Evolutionary conservation across 1,140 invertebrate species (phyloP).

Genomic region (Pseudomyrmex flavicornis): DNA sequence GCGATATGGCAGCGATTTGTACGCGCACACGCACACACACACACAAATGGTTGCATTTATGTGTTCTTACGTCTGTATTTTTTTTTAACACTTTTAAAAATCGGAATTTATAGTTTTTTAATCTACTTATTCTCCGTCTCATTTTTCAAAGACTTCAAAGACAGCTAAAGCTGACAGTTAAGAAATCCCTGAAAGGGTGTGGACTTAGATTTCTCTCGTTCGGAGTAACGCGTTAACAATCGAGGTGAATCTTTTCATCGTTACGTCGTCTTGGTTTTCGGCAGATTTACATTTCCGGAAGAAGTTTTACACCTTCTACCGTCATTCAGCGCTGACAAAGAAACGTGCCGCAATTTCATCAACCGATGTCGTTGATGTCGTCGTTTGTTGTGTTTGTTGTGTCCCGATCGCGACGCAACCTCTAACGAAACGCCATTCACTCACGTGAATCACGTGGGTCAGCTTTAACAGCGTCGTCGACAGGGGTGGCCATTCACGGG

Average conservation of each 20-base stretch:
- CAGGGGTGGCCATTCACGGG: conserved; percentile 57
- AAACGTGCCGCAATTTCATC: conserved; percentile 22
- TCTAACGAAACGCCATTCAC: conserved; percentile 59
- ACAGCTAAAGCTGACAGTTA: background rate
- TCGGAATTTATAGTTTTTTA: background rate
- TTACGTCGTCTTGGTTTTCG: background rate
- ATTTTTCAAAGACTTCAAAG: conserved; percentile 7
- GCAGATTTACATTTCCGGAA: conserved; percentile 5
- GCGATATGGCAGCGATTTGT: background rate
- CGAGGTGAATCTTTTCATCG: conserved; percentile 34
- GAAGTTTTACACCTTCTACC: conserved; percentile 20
- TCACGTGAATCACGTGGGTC: conserved; percentile 20
- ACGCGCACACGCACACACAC: background rate
- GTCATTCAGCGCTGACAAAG: conserved; percentile 17
- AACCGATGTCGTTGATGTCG: background rate
- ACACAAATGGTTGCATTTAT: too few relatives aligned
- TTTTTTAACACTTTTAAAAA: too few relatives aligned
- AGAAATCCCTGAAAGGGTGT: background rate
- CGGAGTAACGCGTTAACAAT: background rate
- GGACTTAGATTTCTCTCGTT: background rate
- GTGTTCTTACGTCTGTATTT: too few relatives aligned
- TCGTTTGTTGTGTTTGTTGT: conserved; percentile 40
- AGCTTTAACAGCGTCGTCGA: conserved; percentile 26
- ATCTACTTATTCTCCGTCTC: conserved; percentile 4
- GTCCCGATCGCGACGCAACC: conserved; percentile 3